Conservation (phyloP, 2,113 vertebrate genomes). For the Bucco capensis region DNA sequence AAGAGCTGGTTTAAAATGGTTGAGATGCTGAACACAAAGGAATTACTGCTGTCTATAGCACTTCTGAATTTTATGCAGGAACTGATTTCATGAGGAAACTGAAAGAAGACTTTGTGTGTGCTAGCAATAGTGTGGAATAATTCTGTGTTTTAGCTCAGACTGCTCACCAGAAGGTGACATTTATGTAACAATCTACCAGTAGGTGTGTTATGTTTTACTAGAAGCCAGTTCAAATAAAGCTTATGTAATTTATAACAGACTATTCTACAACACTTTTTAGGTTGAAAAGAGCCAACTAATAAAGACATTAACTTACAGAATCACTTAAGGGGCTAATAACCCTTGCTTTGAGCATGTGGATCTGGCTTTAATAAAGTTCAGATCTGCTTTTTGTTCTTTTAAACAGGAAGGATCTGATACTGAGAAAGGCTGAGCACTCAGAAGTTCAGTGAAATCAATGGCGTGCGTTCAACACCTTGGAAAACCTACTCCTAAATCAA, state of each 20-base stretch:
- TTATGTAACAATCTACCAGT: constrained; percentile 6
- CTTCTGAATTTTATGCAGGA: not conserved
- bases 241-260: constrained; percentile 8
- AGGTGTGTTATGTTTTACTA: constrained; percentile 28
- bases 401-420: not conserved
- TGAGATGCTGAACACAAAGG: not conserved
- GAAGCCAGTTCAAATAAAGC: constrained; percentile 35
- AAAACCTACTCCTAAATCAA: constrained; percentile 12
- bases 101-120: not conserved
- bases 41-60: not conserved
- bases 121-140: not conserved
- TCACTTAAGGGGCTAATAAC: constrained; percentile 20
- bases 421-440: not conserved
- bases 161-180: constrained; percentile 15
- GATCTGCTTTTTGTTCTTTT: constrained; percentile 23
- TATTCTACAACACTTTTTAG: not conserved
- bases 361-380: constrained; percentile 51
- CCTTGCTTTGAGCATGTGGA: not conserved
- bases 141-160: not conserved
- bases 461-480: not conserved
- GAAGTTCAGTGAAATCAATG: not conserved
- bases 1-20: not conserved
- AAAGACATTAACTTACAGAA: constrained; percentile 26
- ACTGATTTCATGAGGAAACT: not conserved
- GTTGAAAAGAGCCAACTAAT: constrained; percentile 33